A percentile compares a stretch with the other conserved stretches of the same genome.
phyloP scores from a whole-genome alignment of 1,140 invertebrate species.

The Macrostomum lignano region DNA sequence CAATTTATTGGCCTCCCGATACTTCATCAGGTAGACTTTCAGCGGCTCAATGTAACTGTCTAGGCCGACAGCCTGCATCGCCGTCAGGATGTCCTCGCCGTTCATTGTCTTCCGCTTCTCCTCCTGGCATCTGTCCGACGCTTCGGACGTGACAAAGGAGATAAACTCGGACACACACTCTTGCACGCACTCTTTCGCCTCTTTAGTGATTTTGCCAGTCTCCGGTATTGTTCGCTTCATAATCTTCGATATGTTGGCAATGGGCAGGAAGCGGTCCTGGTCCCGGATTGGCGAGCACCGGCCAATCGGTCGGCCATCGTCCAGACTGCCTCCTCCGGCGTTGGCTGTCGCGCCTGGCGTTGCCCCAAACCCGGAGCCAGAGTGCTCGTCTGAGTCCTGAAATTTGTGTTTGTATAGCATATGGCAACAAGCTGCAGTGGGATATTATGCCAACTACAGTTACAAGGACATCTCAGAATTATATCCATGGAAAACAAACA shows the following conservation, averaged over 20 bases:
- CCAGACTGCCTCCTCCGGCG: too few relatives aligned
- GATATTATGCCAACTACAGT: too few relatives aligned
- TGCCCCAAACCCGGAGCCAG: too few relatives aligned
- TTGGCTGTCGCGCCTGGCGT: too few relatives aligned
- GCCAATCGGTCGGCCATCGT: too few relatives aligned
- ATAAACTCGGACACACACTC: slow-evolving; percentile 99
- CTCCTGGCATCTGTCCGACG: slow-evolving; percentile 72
- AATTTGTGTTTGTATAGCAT: too few relatives aligned
- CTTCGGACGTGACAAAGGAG: slow-evolving; percentile 94
- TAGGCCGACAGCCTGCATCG: slow-evolving; percentile 81
- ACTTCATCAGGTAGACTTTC: slow-evolving; percentile 81
- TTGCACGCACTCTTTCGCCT: slow-evolving; percentile 92
- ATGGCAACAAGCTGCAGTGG: too few relatives aligned
- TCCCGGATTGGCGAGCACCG: too few relatives aligned
- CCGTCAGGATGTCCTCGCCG: slow-evolving; percentile 63
- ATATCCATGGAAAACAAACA: too few relatives aligned
- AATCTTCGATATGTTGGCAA: slow-evolving; percentile 89
- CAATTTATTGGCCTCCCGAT: slow-evolving; percentile 43
- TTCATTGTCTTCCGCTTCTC: slow-evolving; percentile 98
- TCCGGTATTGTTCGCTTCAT: slow-evolving; percentile 92
- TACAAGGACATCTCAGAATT: too few relatives aligned
- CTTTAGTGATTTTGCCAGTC: slow-evolving; percentile 91
- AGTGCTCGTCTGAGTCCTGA: too few relatives aligned
- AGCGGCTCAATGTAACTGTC: slow-evolving; percentile 92
- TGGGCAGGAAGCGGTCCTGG: slow-evolving; percentile 78